Evolutionary conservation across 2,113 vertebrate genomes (phyloP), one percentile per base, ranked within the genome.

Genomic region (Pica pica): DNA sequence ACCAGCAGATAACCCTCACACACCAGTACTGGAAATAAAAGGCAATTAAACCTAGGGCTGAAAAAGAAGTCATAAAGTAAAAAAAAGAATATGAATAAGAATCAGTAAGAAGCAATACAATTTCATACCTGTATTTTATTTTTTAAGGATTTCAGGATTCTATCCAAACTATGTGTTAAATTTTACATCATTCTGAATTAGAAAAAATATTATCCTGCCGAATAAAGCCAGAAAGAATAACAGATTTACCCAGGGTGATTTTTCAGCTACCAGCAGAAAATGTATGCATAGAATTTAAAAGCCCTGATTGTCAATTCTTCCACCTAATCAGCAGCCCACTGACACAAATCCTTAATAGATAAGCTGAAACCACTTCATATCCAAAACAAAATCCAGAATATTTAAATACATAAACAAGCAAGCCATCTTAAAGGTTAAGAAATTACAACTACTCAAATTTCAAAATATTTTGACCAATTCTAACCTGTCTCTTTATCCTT

Each of bases 401-500:
- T 42, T 91, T 75, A 82, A 65, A 75, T 50, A 86, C 5, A 80
- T 42, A 80, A 90, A 78, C 56, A 69, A 87, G 35, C 13, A 82
- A 26, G 57, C 24, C 14, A 74, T 39, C 22, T 84, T 70, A 33
- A 80, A 95, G 57, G 42, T 52, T 91, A 77, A 80, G 53, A 78
- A 95, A 69, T 28, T 39, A 75, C 41, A 94, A 22, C 46, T 49
- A 44, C 33, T 67, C 18, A 55, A 53, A 73, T 87, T 80, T 59
- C 46, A 67, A 94, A 90, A 77, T 59, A 92, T 78, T 79, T 63
- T 52, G 53, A 68, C 55, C 68, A 63, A 83, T 41, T 97, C 97
- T 95, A 85, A 98, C 98, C 98, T 98, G 96, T 96, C 89, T 98
- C 87, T 94, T 97, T 98, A 95, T 97, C 97, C 91, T 93, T 95